Percentiles rank a stretch among this genome's conserved stretches.
These are phyloP conservation scores for Entelurus aequoreus DNA, from an alignment of 2,113 vertebrate species.

Conservation along the genomic window DNA sequence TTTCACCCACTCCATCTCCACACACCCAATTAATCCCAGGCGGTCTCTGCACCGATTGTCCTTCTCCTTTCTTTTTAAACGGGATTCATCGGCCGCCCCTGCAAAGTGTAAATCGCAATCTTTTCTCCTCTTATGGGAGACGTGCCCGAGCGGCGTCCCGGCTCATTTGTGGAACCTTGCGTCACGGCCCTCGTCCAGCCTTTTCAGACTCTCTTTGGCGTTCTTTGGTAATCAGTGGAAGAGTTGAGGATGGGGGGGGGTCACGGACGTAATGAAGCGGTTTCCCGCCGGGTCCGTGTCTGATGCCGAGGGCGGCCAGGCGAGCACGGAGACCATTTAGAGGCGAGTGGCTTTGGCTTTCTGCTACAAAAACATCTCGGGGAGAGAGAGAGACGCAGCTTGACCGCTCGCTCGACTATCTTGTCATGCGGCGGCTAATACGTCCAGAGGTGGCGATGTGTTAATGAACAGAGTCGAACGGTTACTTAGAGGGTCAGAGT, in stretches of 20 bases:
- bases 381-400: slow-evolving; percentile 1
- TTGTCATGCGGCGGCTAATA: neutral
- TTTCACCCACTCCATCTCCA: slow-evolving; percentile 19
- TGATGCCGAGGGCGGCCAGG: slow-evolving; percentile 63
- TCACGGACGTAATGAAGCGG: slow-evolving; percentile 50
- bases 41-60: slow-evolving; percentile 16
- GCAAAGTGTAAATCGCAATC: slow-evolving; percentile 17
- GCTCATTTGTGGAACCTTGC: slow-evolving; percentile 51
- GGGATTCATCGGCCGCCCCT: neutral
- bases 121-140: slow-evolving; percentile 20
- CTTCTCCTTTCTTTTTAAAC: slow-evolving; percentile 25
- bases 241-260: slow-evolving; percentile 13
- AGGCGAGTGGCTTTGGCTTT: slow-evolving; percentile 47
- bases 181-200: slow-evolving; percentile 33
- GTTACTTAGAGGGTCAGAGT: too few relatives aligned
- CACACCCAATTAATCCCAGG: slow-evolving; percentile 41
- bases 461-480: slow-evolving; percentile 24
- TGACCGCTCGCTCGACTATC: slow-evolving; percentile 40
- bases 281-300: slow-evolving; percentile 54
- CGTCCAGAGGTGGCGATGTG: slow-evolving; percentile 37
- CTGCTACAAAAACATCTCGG: slow-evolving; percentile 41
- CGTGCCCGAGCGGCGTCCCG: slow-evolving; percentile 29
- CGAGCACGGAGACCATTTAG: slow-evolving; percentile 62
- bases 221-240: slow-evolving; percentile 52
- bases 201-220: slow-evolving; percentile 52